Evolutionary conservation across 2,797 vertebrate genomes (phyloP).

Genomic region (Pantherophis alleghaniensis): DNA sequence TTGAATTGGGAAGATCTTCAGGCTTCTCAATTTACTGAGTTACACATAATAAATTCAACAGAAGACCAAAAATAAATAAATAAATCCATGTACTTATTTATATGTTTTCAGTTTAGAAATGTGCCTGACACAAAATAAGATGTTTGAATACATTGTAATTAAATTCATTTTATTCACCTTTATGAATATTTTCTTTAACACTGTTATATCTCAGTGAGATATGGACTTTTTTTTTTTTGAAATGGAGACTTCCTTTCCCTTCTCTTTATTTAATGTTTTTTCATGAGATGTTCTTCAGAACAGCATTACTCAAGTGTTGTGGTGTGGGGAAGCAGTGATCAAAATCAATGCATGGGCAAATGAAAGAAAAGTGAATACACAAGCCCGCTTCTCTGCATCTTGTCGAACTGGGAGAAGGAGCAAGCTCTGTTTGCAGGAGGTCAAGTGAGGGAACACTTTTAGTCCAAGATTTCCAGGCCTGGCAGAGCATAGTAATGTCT

Average conservation of each 20-base stretch:
- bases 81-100: not conserved
- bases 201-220: constrained; percentile 71
- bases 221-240: constrained; percentile 73
- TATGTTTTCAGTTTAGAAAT: not conserved
- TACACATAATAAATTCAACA: not conserved
- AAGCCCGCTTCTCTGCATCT: constrained; percentile 68
- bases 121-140: not conserved
- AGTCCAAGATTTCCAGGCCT: constrained; percentile 74
- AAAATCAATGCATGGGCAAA: constrained; percentile 69
- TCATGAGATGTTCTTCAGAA: constrained; percentile 74
- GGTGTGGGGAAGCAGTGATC: constrained; percentile 66
- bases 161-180: not conserved
- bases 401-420: constrained; percentile 51
- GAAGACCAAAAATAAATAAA: not conserved
- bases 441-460: constrained; percentile 62
- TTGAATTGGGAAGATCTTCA: not conserved
- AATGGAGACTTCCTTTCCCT: constrained; percentile 63
- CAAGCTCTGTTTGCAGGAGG: constrained; percentile 51
- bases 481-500: constrained; percentile 77
- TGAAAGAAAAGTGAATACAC: constrained; percentile 78
- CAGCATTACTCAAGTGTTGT: constrained; percentile 74
- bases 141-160: not conserved
- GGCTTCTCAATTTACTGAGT: not conserved
- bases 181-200: not conserved
- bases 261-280: constrained; percentile 77